These are phyloP conservation scores for Ceratotherium simum DNA, from an alignment of 2,113 vertebrate species.

Conservation along the genomic window DNA sequence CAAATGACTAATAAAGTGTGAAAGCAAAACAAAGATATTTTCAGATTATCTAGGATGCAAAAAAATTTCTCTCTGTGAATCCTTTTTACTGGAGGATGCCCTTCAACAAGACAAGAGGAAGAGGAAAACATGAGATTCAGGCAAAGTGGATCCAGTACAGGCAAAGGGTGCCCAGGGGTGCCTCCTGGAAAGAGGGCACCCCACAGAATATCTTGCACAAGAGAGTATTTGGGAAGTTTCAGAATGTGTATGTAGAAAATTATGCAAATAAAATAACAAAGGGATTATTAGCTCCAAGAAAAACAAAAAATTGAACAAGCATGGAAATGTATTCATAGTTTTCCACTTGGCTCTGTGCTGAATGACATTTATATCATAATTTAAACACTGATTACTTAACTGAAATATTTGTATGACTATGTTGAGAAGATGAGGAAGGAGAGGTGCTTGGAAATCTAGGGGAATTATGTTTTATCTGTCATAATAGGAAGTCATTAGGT, in stretches of 20 bases:
- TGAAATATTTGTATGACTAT: neutral
- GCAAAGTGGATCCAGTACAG: neutral
- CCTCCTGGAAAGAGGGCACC: neutral
- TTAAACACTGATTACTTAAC: neutral
- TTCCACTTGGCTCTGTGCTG: neutral
- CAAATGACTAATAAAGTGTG: neutral
- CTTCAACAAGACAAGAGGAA: neutral
- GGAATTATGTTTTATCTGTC: neutral
- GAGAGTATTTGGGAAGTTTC: neutral
- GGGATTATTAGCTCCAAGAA: neutral
- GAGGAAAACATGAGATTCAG: neutral
- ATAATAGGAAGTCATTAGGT: neutral
- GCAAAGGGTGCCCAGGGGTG: fast-evolving
- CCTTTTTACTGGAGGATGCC: neutral
- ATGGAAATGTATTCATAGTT: neutral
- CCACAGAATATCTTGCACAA: neutral
- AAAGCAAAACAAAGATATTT: neutral
- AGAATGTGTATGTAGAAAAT: neutral
- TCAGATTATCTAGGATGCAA: neutral
- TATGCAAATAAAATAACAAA: constrained; percentile 31
- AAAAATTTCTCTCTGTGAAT: neutral
- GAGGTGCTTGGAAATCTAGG: neutral
- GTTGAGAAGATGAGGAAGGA: neutral
- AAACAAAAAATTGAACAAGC: neutral
- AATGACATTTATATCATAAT: neutral